Base-by-base conservation (phyloP, 2,113 vertebrate species). In the Dunckerocampus dactyliophorus region DNA sequence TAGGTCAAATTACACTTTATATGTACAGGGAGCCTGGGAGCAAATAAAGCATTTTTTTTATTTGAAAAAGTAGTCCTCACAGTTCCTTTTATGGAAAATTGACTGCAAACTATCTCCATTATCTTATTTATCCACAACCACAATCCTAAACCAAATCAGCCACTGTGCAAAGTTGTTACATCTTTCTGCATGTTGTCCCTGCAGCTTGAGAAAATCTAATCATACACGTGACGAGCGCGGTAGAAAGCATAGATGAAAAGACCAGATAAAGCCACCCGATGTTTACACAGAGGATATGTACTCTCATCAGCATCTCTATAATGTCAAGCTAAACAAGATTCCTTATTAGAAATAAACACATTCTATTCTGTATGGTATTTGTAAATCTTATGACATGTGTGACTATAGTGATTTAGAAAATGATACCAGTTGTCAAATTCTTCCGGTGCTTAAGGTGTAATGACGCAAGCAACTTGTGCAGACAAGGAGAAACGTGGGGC, bases 161-260 rank as follows among this genome's bases (percentile, higher is more conserved):
- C 56, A 65, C 31, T 48, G 58, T 28, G 65, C 14, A 34, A 65
- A 51, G 14, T 16, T 16, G 6, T 24, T 51, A 21, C 1, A n/a
- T 20, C 19, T 13, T 7, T 81, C 77, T n/a, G n/a, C n/a, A n/a
- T n/a, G n/a, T n/a, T n/a, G n/a, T n/a, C n/a, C 68, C 51, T 47
- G 28, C 70, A 79, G 71, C 66, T 75, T 65, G 59, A 2, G 19
- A 57, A 82, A 83, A 85, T 80, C 79, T 72, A 77, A 85, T 82
- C 70, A 77, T 57, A 68, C 59, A 63, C 80, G 72, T 74, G 73
- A 76, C 24, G 76, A 77, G 85, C 73, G 8, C 77, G 73, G 69
- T 48, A 68, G 57, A 16, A 28, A 31, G 15, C 22, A 9, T 9
- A 8, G 72, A 80, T 77, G 74, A 71, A 80, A 77, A 81, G 71